Evolutionary conservation across 1,140 invertebrate genomes (phyloP).

Genomic region (Megathymus violae): DNA sequence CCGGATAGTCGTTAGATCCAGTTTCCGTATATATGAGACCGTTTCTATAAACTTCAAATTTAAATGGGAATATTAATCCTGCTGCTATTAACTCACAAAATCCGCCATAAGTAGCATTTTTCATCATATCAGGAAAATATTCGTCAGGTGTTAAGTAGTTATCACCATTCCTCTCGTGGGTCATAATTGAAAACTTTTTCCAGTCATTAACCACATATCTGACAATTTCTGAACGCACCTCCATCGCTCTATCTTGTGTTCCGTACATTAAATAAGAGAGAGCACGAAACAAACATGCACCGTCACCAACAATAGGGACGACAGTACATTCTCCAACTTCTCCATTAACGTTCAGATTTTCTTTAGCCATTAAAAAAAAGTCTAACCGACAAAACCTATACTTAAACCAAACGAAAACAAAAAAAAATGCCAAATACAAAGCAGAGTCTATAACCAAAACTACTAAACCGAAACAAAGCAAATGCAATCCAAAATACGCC

Average conservation of each 20-base stretch:
- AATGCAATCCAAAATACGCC: no score
- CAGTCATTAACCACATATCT: conserved; percentile 22
- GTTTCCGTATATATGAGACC: no score
- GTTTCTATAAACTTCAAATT: conserved; percentile 27
- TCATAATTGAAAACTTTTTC: conserved; percentile 20
- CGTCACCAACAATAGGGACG: conserved; percentile 16
- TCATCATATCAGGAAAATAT: conserved; percentile 27
- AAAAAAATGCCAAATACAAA: no score
- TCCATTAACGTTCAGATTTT: no score
- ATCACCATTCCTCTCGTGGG: conserved; percentile 22
- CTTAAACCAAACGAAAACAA: no score
- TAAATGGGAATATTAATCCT: conserved; percentile 16
- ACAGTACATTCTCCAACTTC: no score
- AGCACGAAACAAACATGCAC: conserved; percentile 22
- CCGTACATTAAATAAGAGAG: conserved; percentile 24
- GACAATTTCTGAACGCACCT: conserved; percentile 28
- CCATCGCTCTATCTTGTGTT: conserved; percentile 19
- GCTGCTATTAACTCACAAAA: conserved; percentile 29
- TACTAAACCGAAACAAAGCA: no score
- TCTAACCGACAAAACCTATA: no score
- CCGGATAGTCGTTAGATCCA: no score
- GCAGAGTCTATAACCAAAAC: no score
- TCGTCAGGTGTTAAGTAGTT: conserved; percentile 16
- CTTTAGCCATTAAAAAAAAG: no score
- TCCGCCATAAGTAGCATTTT: conserved; percentile 8